Evolutionary conservation across 2,888 invertebrate species (phyloP).

Genomic region (Acronicta aceris): DNA sequence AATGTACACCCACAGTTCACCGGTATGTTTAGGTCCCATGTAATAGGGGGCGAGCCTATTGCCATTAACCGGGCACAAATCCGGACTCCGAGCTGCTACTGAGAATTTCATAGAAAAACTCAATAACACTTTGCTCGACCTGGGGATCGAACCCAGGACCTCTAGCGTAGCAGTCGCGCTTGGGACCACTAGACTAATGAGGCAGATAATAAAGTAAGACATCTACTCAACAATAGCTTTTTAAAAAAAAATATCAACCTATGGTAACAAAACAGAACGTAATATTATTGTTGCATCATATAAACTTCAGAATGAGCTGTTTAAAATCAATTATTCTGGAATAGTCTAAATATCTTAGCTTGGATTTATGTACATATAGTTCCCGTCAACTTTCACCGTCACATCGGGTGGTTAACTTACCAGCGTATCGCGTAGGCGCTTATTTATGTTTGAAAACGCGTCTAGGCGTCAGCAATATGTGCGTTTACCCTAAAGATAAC

Average conservation of each 20-base stretch:
- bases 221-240: no score
- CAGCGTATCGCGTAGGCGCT: constrained; percentile 58
- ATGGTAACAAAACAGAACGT: not conserved
- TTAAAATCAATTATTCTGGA: constrained; percentile 13
- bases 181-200: no score
- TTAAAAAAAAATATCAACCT: not conserved
- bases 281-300: not conserved
- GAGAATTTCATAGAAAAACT: no score
- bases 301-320: not conserved
- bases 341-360: constrained; percentile 3
- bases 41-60: no score
- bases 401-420: constrained; percentile 31
- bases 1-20: no score
- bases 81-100: no score
- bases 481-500: constrained; percentile 56
- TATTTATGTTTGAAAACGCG: constrained; percentile 62
- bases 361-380: constrained; percentile 20
- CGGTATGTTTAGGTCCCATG: no score
- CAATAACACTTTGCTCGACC: no score
- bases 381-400: constrained; percentile 52
- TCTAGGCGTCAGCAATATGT: constrained; percentile 52
- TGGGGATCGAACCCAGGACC: no score
- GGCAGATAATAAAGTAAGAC: no score
- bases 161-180: no score
- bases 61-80: no score